Evolutionary conservation across 1,140 invertebrate genomes (phyloP), one percentile per base, ranked within the genome.

Genomic region (Brachionus manjavacas): DNA sequence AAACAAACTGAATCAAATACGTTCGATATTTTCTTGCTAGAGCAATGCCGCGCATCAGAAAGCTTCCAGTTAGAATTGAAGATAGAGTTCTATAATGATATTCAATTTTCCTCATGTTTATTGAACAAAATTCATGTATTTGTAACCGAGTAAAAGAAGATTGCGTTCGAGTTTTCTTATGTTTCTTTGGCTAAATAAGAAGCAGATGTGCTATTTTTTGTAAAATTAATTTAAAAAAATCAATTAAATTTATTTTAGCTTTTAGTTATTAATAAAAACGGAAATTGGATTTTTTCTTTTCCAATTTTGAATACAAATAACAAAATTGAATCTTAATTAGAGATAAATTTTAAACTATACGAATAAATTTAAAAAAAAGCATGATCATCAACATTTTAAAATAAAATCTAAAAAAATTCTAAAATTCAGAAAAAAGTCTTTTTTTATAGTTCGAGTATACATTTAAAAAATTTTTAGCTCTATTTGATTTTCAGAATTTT

Each of bases 51-150:
- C 52, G 41, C 92, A 4, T 90, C 93, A 52, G 91, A 91, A 4
- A 93, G 92, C 86, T 95, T 95, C 87, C 91, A 92, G 86, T 91
- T 92, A 86, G 85, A 87, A 20, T 70, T 81, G 7, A 81, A 87
- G 28, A 86, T 87, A 8, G 66, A 86, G 20, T 80, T 76, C 55
- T 86, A 85, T 39, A 68, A 85, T 70, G 83, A 83, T 46, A 11
- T 43, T 7, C 83, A 84, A 78, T 78, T 78, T 81, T 81, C 79
- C 0, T 81, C 79, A 39, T 81, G 79, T 81, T 46, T 81, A 39
- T 39, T 81, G 9, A 81, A 81, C 64, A 81, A 81, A 46, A 64
- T 81, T 55, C 41, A 43, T 25, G 79, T 81, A 1, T 81, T 64
- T 64, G 52, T 81, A 41, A 81, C 79, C 35, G 49, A 60, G 52